Evolutionary conservation across 2,888 invertebrate species (phyloP).

Genomic region (Prionchulus punctatus): DNA sequence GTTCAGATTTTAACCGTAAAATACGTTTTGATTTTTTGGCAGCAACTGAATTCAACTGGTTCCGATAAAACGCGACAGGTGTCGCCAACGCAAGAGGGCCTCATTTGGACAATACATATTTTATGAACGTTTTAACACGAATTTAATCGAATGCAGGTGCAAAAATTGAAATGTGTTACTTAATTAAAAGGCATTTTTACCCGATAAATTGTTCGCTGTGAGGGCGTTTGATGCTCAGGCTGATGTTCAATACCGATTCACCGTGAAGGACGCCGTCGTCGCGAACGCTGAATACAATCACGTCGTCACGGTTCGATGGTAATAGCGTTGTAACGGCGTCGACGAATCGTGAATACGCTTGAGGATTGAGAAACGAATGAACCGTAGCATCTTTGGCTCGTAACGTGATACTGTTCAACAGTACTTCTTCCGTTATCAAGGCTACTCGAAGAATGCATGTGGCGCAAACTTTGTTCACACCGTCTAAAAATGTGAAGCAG

Average conservation of each 20-base stretch:
- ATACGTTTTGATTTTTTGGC: too few relatives aligned
- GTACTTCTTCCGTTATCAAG: slow-evolving; percentile 79
- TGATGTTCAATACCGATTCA: slow-evolving; percentile 72
- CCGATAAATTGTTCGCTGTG: slow-evolving; percentile 12
- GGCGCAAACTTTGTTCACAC: slow-evolving; percentile 78
- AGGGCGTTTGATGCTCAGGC: slow-evolving; percentile 68
- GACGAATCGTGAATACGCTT: slow-evolving; percentile 60
- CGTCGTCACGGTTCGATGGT: slow-evolving; percentile 6
- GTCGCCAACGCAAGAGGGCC: too few relatives aligned
- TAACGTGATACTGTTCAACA: slow-evolving; percentile 80
- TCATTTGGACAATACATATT: too few relatives aligned
- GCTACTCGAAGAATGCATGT: slow-evolving; percentile 76
- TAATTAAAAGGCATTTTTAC: too few relatives aligned
- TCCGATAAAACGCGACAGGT: too few relatives aligned
- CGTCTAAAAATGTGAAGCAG: slow-evolving; percentile 50
- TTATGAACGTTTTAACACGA: too few relatives aligned
- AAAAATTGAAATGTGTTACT: too few relatives aligned
- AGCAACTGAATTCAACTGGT: too few relatives aligned
- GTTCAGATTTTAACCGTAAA: too few relatives aligned
- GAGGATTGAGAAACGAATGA: slow-evolving; percentile 73
- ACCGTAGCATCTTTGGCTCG: slow-evolving; percentile 80
- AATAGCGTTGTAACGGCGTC: slow-evolving; percentile 43
- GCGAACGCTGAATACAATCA: slow-evolving; percentile 13
- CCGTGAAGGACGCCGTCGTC: slow-evolving; percentile 1
- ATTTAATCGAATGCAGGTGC: too few relatives aligned